These are phyloP conservation scores for Acanthacorydalis orientalis DNA, from an alignment of 2,888 invertebrate species.

Conservation along the genomic window DNA sequence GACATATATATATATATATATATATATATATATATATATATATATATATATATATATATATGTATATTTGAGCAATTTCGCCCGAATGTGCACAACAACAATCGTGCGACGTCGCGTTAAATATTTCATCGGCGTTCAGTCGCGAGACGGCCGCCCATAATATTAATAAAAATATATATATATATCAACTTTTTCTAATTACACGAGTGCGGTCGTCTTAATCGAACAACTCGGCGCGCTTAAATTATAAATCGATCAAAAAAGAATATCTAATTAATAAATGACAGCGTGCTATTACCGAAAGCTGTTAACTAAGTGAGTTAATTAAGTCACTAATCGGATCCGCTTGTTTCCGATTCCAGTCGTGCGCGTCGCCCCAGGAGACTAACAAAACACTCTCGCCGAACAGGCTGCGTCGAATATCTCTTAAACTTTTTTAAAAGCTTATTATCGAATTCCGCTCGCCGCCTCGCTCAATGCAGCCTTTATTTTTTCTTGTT, in stretches of 20 bases:
- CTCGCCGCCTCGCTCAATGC: conserved; percentile 13
- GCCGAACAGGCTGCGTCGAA: background rate
- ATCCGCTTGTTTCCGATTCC: conserved; percentile 13
- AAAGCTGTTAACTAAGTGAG: conserved; percentile 5
- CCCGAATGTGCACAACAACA: too few relatives aligned
- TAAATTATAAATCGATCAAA: background rate
- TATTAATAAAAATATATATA: conserved; percentile 1
- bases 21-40: too few relatives aligned
- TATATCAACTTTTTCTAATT: background rate
- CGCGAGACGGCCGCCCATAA: background rate
- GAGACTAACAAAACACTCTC: conserved; percentile 22
- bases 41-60: too few relatives aligned
- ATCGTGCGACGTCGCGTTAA: too few relatives aligned
- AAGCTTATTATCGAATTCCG: conserved; percentile 27
- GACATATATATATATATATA: too few relatives aligned
- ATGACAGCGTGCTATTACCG: conserved; percentile 4
- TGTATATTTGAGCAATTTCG: too few relatives aligned
- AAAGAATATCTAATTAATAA: conserved; percentile 5
- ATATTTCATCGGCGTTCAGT: background rate
- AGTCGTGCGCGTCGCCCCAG: conserved; percentile 6
- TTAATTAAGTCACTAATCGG: conserved; percentile 30
- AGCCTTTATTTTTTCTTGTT: conserved; percentile 22
- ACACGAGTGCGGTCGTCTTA: background rate
- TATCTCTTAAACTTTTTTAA: conserved; percentile 25
- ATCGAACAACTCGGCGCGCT: background rate